Conservation (phyloP, 2,797 vertebrate species). For the Nyctibius grandis region DNA sequence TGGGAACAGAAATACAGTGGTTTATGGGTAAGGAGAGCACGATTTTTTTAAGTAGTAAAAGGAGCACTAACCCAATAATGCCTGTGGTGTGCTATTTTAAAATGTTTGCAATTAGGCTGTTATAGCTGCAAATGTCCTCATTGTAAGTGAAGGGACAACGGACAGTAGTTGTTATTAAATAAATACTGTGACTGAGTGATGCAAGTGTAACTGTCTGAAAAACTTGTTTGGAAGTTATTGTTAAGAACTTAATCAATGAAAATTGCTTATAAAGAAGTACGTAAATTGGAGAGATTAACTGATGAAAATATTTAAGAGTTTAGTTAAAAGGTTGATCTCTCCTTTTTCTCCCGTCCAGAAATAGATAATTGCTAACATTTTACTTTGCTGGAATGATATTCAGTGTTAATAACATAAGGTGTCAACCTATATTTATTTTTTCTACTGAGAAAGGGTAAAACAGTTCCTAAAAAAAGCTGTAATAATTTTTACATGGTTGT, state of each 20-base stretch:
- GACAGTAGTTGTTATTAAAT: background rate
- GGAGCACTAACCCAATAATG: background rate
- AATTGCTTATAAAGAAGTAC: background rate
- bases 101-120: background rate
- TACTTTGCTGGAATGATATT: background rate
- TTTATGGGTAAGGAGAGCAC: background rate
- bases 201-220: background rate
- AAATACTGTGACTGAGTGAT: background rate
- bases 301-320: background rate
- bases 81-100: background rate
- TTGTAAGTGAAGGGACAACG: background rate
- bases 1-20: background rate
- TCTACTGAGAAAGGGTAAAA: background rate
- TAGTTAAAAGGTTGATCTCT: background rate
- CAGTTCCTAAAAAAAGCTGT: background rate
- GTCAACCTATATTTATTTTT: background rate
- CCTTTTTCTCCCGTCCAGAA: background rate
- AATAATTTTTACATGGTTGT: background rate
- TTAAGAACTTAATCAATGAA: background rate
- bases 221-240: background rate
- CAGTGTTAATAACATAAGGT: background rate
- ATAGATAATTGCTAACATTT: background rate
- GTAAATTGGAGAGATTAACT: background rate
- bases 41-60: background rate
- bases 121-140: background rate